Evolutionary conservation across 2,888 invertebrate genomes (phyloP).

Genomic region (Lithophane leautieri): DNA sequence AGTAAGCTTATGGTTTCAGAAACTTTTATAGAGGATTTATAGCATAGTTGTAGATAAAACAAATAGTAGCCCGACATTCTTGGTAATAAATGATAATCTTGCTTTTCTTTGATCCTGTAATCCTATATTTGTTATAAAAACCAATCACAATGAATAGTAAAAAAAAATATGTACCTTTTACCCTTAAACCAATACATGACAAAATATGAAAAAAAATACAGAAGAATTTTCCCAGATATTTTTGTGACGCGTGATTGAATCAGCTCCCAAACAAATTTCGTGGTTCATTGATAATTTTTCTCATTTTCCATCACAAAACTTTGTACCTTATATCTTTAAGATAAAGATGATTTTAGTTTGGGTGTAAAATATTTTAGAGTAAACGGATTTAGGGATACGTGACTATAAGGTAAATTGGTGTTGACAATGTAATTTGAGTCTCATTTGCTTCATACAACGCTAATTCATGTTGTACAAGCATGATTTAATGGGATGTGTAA

Average conservation of each 20-base stretch:
- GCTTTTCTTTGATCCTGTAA: background rate
- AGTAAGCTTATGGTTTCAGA: too few relatives aligned
- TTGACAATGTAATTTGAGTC: slow-evolving; percentile 77
- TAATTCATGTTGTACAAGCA: slow-evolving; percentile 48
- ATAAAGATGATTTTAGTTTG: slow-evolving; percentile 34
- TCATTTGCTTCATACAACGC: slow-evolving; percentile 70
- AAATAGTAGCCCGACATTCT: background rate
- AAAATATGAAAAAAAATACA: slow-evolving; percentile 13
- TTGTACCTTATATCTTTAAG: slow-evolving; percentile 1
- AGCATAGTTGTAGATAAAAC: too few relatives aligned
- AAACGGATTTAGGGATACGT: slow-evolving; percentile 57
- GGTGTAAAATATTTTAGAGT: slow-evolving; percentile 20
- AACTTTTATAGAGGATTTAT: too few relatives aligned
- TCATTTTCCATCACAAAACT: slow-evolving; percentile 5
- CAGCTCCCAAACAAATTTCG: slow-evolving; percentile 46
- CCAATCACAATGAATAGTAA: background rate
- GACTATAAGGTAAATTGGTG: slow-evolving; percentile 73
- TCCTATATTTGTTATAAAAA: background rate
- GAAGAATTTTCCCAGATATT: slow-evolving; percentile 7
- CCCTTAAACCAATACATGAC: background rate
- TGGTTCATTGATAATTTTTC: slow-evolving; percentile 52
- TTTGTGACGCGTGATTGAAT: slow-evolving; percentile 41
- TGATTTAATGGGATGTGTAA: slow-evolving; percentile 42
- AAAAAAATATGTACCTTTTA: background rate
- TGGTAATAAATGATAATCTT: background rate